Conservation (phyloP, 2,113 vertebrate genomes). For the Oostethus manadensis region DNA sequence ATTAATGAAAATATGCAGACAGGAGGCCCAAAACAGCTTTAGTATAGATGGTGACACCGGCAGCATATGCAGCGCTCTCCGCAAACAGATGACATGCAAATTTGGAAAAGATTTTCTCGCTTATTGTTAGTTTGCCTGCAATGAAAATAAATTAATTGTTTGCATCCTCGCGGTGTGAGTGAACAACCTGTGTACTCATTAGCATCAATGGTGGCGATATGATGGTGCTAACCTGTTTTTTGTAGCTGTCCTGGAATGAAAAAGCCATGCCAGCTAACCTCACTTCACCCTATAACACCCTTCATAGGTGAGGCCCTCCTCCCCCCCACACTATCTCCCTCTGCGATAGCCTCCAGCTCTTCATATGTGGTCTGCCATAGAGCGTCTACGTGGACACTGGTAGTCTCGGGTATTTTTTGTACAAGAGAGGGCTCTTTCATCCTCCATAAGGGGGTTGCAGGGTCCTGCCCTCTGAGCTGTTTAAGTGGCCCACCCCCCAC, state of each 20-base stretch:
- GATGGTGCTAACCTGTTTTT: no score
- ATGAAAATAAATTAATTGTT: conserved; percentile 36
- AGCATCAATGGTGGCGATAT: conserved; percentile 3
- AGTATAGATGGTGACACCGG: conserved; percentile 11
- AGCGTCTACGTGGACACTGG: conserved; percentile 66
- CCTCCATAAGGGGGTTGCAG: conserved; percentile 62
- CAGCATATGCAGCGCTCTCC: conserved; percentile 6
- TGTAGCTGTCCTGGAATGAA: neutral
- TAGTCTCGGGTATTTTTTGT: conserved; percentile 63
- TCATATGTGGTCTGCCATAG: conserved; percentile 68
- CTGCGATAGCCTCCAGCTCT: conserved; percentile 81
- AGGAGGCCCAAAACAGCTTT: conserved; percentile 18
- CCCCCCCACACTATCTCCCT: conserved; percentile 73
- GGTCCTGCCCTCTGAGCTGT: conserved; percentile 63
- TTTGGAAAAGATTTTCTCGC: conserved; percentile 5
- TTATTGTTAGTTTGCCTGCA: conserved; percentile 12
- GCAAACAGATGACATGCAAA: conserved; percentile 36
- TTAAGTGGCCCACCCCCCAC: conserved; percentile 63
- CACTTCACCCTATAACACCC: conserved; percentile 59
- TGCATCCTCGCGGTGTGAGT: conserved; percentile 26
- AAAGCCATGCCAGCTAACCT: conserved; percentile 27
- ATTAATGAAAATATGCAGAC: conserved; percentile 21
- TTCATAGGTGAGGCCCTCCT: conserved; percentile 56
- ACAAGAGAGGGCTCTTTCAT: conserved; percentile 76
- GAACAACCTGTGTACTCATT: conserved; percentile 29